A percentile compares a stretch with the other conserved stretches of the same genome.
phyloP scores from a whole-genome alignment of 2,113 vertebrate species.

The Oncorhynchus nerka region DNA sequence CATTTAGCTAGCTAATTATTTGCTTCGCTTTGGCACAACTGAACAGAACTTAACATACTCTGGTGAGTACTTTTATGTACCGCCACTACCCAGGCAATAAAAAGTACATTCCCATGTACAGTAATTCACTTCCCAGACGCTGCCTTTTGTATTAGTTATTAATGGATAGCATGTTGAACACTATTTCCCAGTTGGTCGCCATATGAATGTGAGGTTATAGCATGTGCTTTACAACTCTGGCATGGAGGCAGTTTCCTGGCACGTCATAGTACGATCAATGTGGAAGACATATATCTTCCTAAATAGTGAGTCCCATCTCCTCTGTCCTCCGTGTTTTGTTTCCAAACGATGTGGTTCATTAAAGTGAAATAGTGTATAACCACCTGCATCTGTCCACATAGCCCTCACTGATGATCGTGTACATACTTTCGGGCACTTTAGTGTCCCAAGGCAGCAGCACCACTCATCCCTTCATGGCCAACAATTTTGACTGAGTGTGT shows the following conservation, averaged over 20 bases:
- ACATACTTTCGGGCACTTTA: too few species aligned
- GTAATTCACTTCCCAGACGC: background rate
- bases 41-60: too few species aligned
- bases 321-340: constrained; percentile 19
- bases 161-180: constrained; percentile 9
- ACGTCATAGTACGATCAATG: background rate
- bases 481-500: background rate
- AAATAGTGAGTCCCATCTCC: constrained; percentile 5
- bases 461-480: background rate
- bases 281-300: constrained; percentile 12
- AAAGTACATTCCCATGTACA: background rate
- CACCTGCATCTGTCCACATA: too few species aligned
- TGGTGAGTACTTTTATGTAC: too few species aligned
- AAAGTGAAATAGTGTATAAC: background rate
- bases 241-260: background rate
- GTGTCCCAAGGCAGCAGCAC: too few species aligned
- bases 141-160: constrained; percentile 5
- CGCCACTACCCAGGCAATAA: too few species aligned
- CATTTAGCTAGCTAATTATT: too few species aligned
- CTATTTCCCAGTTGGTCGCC: constrained; percentile 24
- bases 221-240: constrained; percentile 3
- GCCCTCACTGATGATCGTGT: too few species aligned
- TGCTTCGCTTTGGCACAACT: too few species aligned
- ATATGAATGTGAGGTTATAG: constrained; percentile 19
- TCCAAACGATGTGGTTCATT: constrained; percentile 3